Conservation (phyloP, 2,888 invertebrate genomes). For the Rotaria macrura region DNA sequence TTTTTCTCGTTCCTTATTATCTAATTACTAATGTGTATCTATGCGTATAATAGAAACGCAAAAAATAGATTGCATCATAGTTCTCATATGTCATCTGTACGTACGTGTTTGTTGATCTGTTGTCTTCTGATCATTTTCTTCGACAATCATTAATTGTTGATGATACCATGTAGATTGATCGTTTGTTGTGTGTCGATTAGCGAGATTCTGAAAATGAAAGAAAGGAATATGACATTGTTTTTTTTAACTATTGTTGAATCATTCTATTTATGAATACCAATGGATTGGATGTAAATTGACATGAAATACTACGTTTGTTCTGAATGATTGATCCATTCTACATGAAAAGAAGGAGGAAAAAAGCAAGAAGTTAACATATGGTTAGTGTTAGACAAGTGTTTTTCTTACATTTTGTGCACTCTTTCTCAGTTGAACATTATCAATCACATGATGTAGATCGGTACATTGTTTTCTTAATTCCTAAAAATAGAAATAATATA, state of each 20-base stretch:
- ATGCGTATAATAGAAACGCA: background rate
- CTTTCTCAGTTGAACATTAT: background rate
- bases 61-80: background rate
- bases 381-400: background rate
- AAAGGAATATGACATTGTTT: too few species aligned
- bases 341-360: background rate
- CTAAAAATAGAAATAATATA: background rate
- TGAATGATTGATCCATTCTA: background rate
- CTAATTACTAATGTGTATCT: background rate
- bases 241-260: background rate
- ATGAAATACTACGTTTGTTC: background rate
- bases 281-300: background rate
- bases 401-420: background rate
- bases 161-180: background rate
- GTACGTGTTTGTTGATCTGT: background rate
- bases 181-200: background rate
- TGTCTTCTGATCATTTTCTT: background rate
- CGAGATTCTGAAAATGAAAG: background rate
- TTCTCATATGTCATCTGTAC: background rate
- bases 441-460: background rate
- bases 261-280: background rate
- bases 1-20: background rate
- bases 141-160: background rate
- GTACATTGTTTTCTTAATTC: constrained; percentile 1
- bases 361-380: background rate